Conservation (phyloP, 1,140 invertebrate species). For the Oscheius sp. region DNA sequence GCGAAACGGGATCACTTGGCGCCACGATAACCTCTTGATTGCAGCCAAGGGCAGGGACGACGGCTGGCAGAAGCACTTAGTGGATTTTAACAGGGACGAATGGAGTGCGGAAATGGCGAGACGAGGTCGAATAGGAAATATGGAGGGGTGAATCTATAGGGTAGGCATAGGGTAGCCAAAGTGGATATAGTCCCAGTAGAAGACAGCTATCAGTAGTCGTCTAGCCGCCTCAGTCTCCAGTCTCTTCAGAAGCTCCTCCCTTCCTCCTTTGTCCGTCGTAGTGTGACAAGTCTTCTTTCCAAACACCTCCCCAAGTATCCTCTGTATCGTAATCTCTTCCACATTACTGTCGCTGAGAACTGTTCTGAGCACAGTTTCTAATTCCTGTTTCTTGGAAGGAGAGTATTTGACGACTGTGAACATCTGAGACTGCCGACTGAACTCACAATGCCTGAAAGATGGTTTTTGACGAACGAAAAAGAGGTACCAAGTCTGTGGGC, state of each 20-base stretch:
- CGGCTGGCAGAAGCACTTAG: no score
- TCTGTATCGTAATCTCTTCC: neutral
- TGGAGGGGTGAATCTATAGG: neutral
- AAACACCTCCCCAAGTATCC: neutral
- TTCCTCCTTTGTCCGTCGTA: neutral
- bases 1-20: no score
- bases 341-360: neutral
- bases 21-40: no score
- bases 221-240: neutral
- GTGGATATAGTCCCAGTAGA: slow-evolving; percentile 1
- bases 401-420: neutral
- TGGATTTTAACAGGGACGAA: no score
- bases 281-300: neutral
- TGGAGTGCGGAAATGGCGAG: neutral
- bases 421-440: neutral
- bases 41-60: no score
- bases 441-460: slow-evolving; percentile 4
- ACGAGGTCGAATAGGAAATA: neutral
- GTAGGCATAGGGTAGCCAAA: neutral
- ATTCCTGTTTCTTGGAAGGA: neutral
- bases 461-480: neutral
- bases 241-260: neutral
- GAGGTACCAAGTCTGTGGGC: neutral
- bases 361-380: neutral
- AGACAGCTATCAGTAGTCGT: neutral